Evolutionary conservation across 2,797 vertebrate species (phyloP), one percentile per base, ranked within the genome.

Genomic region (Pangasius macronema): DNA sequence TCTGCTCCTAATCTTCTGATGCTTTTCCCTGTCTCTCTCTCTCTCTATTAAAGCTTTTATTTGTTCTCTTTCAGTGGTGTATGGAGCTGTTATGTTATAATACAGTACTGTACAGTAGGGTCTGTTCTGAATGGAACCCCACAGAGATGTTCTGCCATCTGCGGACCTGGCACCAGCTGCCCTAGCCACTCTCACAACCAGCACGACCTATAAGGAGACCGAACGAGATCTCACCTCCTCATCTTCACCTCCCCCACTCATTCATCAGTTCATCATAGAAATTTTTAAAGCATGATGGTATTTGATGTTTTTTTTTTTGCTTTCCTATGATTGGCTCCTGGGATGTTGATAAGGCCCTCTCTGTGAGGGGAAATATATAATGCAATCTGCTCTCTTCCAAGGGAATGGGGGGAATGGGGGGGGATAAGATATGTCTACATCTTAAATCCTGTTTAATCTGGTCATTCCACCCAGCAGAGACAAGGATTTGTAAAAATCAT

Each of bases 51-150:
- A 22, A n/a, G 13, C 46, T 55, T 10, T 36, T 30, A 27, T 9
- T 85, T 85, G 59, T 57, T 82, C 46, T 84, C 27, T 72, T 49
- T 83, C 59, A 55, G 36, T 68, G 73, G 36, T 10, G 11, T 36
- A 63, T 49, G 27, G 80, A 49, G 20, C 85, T 72, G 13, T 73
- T 88, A 88, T 80, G 88, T 57, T 65, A 86, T 85, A 88, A 87
- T 90, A 89, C 87, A 90, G 85, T 88, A 87, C 86, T 91, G 89
- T 93, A 94, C 92, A 94, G 94, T 94, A 91, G 88, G 91, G 91
- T 89, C 89, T 91, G 92, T 88, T 93, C 93, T 89, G 90, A 91
- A 92, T 89, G 88, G 55, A 89, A 89, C 85, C 91, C 90, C 88
- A 93, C 91, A 88, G 93, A 88, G 83, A 92, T 83, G 91, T 91